Evolutionary conservation across 2,113 vertebrate species (phyloP), one percentile per base, ranked within the genome.

Genomic region (Ailurus styani): DNA sequence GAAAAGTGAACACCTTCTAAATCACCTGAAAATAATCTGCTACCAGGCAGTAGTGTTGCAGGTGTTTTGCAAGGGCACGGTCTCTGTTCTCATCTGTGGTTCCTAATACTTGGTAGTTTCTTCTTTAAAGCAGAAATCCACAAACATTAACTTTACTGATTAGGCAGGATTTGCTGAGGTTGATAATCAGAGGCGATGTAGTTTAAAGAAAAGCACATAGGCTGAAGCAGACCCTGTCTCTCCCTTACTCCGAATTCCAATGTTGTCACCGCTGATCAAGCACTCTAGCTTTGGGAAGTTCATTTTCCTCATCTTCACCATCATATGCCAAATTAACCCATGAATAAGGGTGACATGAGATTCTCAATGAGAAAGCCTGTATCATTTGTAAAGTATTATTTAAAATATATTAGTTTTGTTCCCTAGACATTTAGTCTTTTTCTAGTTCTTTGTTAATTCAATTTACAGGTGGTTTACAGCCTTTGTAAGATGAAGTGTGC

Each of bases 231-330:
- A 86, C 5, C 1, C 25, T 6, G 1, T 57, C 7, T 70, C 21
- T 78, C 13, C 23, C 9, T 93, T 47, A 37, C 11, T 17, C 6
- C 29, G 68, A 52, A 66, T 27, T 8, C 3, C 31, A 87, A 21
- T 1, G 2, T 29, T 72, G 42, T 47, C 3, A 6, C 7, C 0
- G 0, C 14, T 34, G 20, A 2, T 1, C 0, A 0, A 42, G 55
- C 0, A 2, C 7, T 50, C 21, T 1, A 6, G 27, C 23, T 40
- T 14, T 34, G 23, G 34, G 14, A 40, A 62, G 13, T 54, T 37
- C 37, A 5, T 11, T 83, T 66, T 81, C 50, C 5, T 37, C 21
- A n/a, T 62, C 12, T 82, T 85, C 37, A 64, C 31, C 29, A 31
- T 2, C 8, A 27, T 12, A 29, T 15, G 27, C 1, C 21, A 79